Evolutionary conservation across 2,797 vertebrate species (phyloP), one percentile per base, ranked within the genome.

Genomic region (Bryconaethiops microstoma): DNA sequence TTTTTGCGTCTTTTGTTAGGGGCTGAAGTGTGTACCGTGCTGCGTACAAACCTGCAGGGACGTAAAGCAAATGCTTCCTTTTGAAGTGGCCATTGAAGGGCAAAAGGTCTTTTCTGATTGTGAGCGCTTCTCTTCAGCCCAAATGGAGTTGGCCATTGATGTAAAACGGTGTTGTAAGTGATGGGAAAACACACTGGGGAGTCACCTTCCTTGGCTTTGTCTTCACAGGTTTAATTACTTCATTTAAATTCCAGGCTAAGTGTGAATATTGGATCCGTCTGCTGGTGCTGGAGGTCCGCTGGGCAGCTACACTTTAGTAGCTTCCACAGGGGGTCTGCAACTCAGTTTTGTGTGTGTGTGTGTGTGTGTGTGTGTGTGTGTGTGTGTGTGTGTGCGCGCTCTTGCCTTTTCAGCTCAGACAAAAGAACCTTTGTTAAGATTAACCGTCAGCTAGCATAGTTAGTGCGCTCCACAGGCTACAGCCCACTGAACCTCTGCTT

Each of bases 211-310:
- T 25, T 5, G 13, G 63, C 67, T 73, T 63, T 23, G 55, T 68
- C n/a, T 9, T 48, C 68, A 76, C 85, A 82, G 62, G 85, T 88
- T 88, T 68, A 87, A 87, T 83, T 69, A 39, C 81, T 77, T 73
- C 81, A 80, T 81, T 84, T 85, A 89, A 87, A 87, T 87, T 86
- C 85, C 87, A 88, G 85, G 84, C 85, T 62, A 52, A 29, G 85
- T 88, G 89, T 82, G 82, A 78, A 62, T 84, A 68, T 82, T 88
- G 89, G 81, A 84, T 87, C 87, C 90, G 83, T 83, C 90, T 90
- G 86, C 86, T 85, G 85, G 59, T 54, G 69, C 78, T 75, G 54
- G 77, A 73, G 39, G 39, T 64, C 39, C 48, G 74, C 50, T 80
- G 80, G 81, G 83, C 76, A 25, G 77, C 69, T 89, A 84, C 10